These are phyloP conservation scores for Mormyrus hasselquistii DNA, from an alignment of 2,797 vertebrate genomes.

Conservation along the genomic window DNA sequence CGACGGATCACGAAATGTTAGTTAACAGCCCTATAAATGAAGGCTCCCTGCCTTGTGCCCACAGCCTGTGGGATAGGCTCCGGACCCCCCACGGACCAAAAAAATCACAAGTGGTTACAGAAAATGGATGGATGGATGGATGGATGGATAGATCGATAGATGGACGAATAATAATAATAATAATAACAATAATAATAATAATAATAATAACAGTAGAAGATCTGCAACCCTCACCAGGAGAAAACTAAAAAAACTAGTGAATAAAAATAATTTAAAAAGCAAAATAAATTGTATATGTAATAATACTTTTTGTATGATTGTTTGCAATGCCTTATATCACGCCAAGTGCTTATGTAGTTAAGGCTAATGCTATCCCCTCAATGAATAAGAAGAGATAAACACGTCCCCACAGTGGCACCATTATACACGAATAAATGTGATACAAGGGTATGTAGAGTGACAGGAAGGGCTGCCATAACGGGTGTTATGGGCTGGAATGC, in stretches of 20 bases:
- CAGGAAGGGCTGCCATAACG: conserved; percentile 36
- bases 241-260: background rate
- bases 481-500: conserved; percentile 5
- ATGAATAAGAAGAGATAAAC: background rate
- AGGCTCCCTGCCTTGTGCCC: background rate
- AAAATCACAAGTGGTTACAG: background rate
- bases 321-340: background rate
- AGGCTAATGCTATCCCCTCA: background rate
- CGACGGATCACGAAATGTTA: background rate
- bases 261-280: background rate
- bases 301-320: background rate
- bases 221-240: background rate
- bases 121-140: background rate
- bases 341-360: background rate
- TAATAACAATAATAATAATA: background rate
- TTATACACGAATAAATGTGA: background rate
- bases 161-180: background rate
- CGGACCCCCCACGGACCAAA: background rate
- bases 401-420: background rate
- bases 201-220: background rate
- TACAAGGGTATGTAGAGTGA: background rate
- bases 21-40: background rate
- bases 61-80: background rate
- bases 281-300: background rate
- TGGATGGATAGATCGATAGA: background rate